These are phyloP conservation scores for Enteromius thamalakanensis DNA, from an alignment of 2,797 vertebrate species.

Conservation along the genomic window DNA sequence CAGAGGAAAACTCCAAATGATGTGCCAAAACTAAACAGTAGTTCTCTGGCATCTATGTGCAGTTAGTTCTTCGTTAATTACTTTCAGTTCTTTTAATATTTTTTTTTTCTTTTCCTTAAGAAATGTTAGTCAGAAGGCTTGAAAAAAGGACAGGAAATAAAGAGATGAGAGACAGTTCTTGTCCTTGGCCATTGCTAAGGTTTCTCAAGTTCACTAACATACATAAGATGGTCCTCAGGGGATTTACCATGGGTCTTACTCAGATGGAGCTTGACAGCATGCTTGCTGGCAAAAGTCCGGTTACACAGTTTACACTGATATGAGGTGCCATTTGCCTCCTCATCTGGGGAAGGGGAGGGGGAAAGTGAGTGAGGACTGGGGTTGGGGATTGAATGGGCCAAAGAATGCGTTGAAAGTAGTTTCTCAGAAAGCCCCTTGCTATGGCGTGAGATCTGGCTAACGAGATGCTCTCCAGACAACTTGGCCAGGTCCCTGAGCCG, in stretches of 20 bases:
- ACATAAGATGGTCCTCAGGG: constrained; percentile 98
- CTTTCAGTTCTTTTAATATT: constrained; percentile 63
- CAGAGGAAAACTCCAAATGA: constrained; percentile 72
- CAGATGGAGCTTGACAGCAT: constrained; percentile 98
- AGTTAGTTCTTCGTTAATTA: constrained; percentile 78
- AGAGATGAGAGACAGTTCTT: constrained; percentile 65
- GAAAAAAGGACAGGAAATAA: constrained; percentile 61
- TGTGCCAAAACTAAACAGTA: constrained; percentile 95
- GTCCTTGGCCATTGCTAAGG: constrained; percentile 86
- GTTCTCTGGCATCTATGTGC: constrained; percentile 91
- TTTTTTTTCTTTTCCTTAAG: constrained; percentile 62
- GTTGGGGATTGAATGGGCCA: constrained; percentile 75
- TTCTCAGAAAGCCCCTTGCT: constrained; percentile 95
- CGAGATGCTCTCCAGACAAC: constrained; percentile 93
- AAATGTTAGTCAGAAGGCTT: constrained; percentile 78
- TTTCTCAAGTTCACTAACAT: constrained; percentile 95
- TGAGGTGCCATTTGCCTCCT: constrained; percentile 85
- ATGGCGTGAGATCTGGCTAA: constrained; percentile 90
- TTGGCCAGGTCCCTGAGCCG: constrained; percentile 95
- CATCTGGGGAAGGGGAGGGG: constrained; percentile 84
- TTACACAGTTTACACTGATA: constrained; percentile 99
- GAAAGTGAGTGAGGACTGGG: constrained; percentile 72
- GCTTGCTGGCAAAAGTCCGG: constrained; percentile 99
- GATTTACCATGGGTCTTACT: constrained; percentile 99
- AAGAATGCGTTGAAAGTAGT: constrained; percentile 80